These are phyloP conservation scores for Enteromius afrohamiltoni DNA, from an alignment of 2,797 vertebrate species.

Conservation along the genomic window DNA sequence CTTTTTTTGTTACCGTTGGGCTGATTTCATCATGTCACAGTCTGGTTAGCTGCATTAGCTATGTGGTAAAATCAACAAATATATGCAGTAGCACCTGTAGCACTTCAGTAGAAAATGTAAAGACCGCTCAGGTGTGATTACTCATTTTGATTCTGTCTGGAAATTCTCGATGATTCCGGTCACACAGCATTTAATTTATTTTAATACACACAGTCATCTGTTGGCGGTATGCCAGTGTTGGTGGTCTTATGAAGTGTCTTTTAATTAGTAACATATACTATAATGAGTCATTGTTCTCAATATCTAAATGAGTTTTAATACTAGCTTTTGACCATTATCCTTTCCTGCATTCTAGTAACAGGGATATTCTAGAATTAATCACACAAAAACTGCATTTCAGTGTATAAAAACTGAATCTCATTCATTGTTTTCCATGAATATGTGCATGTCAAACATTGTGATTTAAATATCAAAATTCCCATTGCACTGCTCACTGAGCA, in stretches of 20 bases:
- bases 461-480: not conserved
- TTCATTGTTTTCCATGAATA: not conserved
- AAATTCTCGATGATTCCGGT: not conserved
- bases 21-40: not conserved
- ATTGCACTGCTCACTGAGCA: conserved; percentile 34
- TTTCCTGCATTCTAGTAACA: not conserved
- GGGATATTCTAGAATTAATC: not conserved
- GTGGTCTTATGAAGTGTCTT: conserved; percentile 20
- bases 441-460: not conserved
- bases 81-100: not conserved
- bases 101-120: not conserved
- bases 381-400: not conserved
- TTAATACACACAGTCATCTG: not conserved
- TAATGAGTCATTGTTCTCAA: not conserved
- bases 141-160: not conserved
- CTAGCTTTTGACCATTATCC: not conserved
- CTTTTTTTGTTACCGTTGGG: not conserved
- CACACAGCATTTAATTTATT: conserved; percentile 35
- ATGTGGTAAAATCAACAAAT: not conserved
- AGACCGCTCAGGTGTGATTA: conserved; percentile 19
- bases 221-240: not conserved
- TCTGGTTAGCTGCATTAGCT: not conserved
- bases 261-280: conserved; percentile 3
- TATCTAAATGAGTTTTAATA: not conserved
- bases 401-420: not conserved